Percentiles rank a stretch among this genome's conserved stretches.
phyloP scores from a whole-genome alignment of 2,888 invertebrate genomes.

The Endomychus coccineus region DNA sequence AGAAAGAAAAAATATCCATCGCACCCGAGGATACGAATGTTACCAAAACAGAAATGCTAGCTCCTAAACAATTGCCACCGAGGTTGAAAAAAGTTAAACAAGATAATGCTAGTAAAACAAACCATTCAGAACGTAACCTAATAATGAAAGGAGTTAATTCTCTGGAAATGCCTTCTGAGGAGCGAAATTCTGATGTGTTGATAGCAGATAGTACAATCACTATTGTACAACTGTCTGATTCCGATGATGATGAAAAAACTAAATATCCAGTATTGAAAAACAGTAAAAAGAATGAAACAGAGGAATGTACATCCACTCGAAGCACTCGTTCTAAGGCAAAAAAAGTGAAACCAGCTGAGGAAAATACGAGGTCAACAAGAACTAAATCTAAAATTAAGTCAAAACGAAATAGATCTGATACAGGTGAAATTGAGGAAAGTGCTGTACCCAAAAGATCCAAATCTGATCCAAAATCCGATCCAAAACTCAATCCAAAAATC shows the following conservation, averaged over 20 bases:
- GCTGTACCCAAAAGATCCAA: too few relatives aligned
- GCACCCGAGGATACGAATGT: too few relatives aligned
- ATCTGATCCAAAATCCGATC: slow-evolving; percentile 14
- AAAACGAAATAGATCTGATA: slow-evolving; percentile 8
- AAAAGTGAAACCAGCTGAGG: slow-evolving; percentile 14
- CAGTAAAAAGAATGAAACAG: slow-evolving; percentile 12
- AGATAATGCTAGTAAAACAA: too few relatives aligned
- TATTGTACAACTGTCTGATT: slow-evolving; percentile 25
- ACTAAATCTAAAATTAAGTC: slow-evolving; percentile 2
- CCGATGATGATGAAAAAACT: slow-evolving; percentile 22
- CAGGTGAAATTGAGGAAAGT: too few relatives aligned
- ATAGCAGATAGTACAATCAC: slow-evolving; percentile 25
- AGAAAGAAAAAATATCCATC: too few relatives aligned
- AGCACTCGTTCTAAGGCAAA: slow-evolving; percentile 12
- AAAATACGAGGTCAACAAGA: slow-evolving; percentile 6
- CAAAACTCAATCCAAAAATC: background rate
- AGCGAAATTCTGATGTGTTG: slow-evolving; percentile 31
- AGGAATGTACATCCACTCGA: slow-evolving; percentile 10
- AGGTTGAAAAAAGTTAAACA: too few relatives aligned
- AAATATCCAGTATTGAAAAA: slow-evolving; percentile 20
- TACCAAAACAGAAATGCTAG: too few relatives aligned
- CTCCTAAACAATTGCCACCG: too few relatives aligned
- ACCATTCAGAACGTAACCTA: too few relatives aligned
- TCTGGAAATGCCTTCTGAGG: too few relatives aligned
- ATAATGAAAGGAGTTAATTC: too few relatives aligned